These are phyloP conservation scores for human (Homo sapiens) DNA, from an alignment of 2,113 vertebrate species.

Conservation along the genomic window GRCh38 chr7:155293501-155294000, in stretches of 20 bases:
- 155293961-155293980: not conserved
- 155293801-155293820: not conserved
- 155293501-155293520: not conserved
- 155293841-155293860: not conserved
- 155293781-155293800: not conserved
- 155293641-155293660: accelerated
- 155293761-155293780: not conserved
- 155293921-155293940: too few species aligned
- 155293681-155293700: not conserved
- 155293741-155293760: not conserved
- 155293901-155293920: not conserved
- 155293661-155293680: not conserved
- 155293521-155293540: too few species aligned
- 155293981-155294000: not conserved
- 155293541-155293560: too few species aligned
- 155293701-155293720: not conserved
- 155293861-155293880: not conserved
- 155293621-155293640: not conserved
- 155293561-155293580: too few species aligned
- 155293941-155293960: not conserved
- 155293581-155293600: too few species aligned
- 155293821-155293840: not conserved
- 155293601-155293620: not conserved
- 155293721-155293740: not conserved
- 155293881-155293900: not conserved